These are phyloP conservation scores for Lasius fuliginosus DNA, from an alignment of 2,888 invertebrate species.

Conservation along the genomic window DNA sequence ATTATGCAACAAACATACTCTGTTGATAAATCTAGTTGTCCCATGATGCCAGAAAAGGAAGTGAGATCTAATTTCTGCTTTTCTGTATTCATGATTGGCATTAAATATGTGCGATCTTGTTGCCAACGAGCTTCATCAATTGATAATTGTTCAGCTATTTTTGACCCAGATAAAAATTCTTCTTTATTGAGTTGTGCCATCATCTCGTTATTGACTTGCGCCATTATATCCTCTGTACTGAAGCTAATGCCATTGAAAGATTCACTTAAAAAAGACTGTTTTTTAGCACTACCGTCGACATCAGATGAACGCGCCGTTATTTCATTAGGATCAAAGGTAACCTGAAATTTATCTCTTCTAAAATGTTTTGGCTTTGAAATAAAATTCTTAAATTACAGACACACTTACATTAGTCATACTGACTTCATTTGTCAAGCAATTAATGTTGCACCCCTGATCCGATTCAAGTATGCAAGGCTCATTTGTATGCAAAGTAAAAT, in stretches of 20 bases:
- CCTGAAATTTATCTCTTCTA: constrained; percentile 65
- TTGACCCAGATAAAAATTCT: constrained; percentile 83
- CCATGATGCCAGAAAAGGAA: constrained; percentile 84
- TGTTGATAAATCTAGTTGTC: constrained; percentile 81
- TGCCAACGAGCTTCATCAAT: constrained; percentile 86
- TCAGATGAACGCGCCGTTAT: constrained; percentile 83
- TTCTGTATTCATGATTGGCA: constrained; percentile 70
- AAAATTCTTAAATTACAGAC: neutral
- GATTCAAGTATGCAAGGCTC: neutral
- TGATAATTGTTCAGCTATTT: constrained; percentile 84
- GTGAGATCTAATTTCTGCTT: constrained; percentile 81
- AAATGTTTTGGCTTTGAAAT: neutral
- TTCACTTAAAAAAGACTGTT: constrained; percentile 61
- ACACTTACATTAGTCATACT: constrained; percentile 72
- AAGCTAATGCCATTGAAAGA: constrained; percentile 77
- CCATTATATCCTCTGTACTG: constrained; percentile 67
- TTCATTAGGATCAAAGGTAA: constrained; percentile 82
- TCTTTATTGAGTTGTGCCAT: constrained; percentile 80
- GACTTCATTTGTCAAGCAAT: constrained; percentile 54
- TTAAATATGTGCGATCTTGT: constrained; percentile 76
- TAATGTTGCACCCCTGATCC: neutral
- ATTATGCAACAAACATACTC: constrained; percentile 72
- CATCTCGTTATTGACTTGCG: constrained; percentile 74
- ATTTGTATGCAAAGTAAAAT: constrained; percentile 51
- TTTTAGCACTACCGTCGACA: constrained; percentile 73